A percentile compares a stretch with the other conserved stretches of the same genome.
These are phyloP conservation scores for Pangasianodon hypophthalmus DNA, from an alignment of 2,113 vertebrate genomes.

Conservation along the genomic window DNA sequence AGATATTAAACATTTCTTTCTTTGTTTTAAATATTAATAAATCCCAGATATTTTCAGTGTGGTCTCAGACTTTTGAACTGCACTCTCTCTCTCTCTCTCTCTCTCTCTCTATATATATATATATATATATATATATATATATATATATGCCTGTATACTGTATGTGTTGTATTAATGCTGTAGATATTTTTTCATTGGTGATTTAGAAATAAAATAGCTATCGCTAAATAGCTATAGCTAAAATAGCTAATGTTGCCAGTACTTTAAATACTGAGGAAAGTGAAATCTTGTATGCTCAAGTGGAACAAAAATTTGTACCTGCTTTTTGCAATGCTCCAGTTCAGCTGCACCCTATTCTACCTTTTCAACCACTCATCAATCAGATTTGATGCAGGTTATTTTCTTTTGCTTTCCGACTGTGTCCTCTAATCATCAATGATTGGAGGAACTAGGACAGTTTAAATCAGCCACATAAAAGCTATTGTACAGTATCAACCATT, in stretches of 20 bases:
- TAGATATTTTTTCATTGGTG: neutral
- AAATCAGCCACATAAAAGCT: neutral
- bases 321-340: neutral
- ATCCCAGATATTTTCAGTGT: too few relatives aligned
- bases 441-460: neutral
- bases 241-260: neutral
- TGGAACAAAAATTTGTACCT: neutral
- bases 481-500: neutral
- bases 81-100: too few relatives aligned
- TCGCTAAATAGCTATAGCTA: too few relatives aligned
- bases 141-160: too few relatives aligned
- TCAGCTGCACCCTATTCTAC: neutral
- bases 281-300: neutral
- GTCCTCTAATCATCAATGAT: neutral
- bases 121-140: too few relatives aligned
- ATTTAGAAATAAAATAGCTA: neutral
- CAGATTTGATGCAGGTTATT: neutral
- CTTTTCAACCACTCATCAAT: neutral
- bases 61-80: too few relatives aligned
- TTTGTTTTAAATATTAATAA: too few relatives aligned
- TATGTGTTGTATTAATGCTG: neutral
- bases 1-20: too few relatives aligned
- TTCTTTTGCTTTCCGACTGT: neutral
- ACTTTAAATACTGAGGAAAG: neutral
- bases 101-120: too few relatives aligned